These are phyloP conservation scores for Tonatia bakeri DNA, from an alignment of 2,113 vertebrate species.

Conservation along the genomic window DNA sequence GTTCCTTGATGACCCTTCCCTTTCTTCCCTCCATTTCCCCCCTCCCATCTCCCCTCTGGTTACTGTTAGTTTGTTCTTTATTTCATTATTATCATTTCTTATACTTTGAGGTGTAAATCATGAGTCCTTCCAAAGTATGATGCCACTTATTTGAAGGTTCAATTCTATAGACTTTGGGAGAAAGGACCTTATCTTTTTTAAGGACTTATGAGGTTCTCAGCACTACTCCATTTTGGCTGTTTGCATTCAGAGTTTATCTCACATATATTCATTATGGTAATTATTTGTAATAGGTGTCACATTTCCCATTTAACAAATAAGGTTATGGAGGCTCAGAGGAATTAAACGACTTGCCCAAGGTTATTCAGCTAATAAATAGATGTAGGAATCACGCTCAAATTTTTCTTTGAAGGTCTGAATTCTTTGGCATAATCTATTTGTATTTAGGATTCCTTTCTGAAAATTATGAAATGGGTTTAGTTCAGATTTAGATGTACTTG, in stretches of 20 bases:
- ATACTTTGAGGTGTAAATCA: background rate
- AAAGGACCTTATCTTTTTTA: conserved; percentile 17
- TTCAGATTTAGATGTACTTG: background rate
- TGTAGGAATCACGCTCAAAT: background rate
- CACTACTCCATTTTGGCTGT: conserved; percentile 17
- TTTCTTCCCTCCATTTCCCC: no score
- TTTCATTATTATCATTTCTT: conserved; percentile 14
- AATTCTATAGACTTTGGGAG: background rate
- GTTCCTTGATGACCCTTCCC: no score
- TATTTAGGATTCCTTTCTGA: background rate
- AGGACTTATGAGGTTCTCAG: background rate
- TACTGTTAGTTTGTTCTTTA: no score
- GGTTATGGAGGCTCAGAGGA: conserved; percentile 42
- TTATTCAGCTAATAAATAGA: conserved; percentile 55
- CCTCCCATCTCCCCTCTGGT: no score
- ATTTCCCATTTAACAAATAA: conserved; percentile 58
- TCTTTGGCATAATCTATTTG: conserved; percentile 9
- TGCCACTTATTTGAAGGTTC: background rate
- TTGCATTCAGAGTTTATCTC: conserved; percentile 48
- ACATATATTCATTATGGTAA: conserved; percentile 15
- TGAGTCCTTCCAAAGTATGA: background rate
- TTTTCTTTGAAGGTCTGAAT: conserved; percentile 1
- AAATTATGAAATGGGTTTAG: conserved; percentile 11
- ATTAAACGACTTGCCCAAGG: conserved; percentile 52
- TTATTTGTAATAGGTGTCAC: conserved; percentile 32